phyloP scores from a whole-genome alignment of 2,888 invertebrate genomes.

The Scotopteryx bipunctaria region DNA sequence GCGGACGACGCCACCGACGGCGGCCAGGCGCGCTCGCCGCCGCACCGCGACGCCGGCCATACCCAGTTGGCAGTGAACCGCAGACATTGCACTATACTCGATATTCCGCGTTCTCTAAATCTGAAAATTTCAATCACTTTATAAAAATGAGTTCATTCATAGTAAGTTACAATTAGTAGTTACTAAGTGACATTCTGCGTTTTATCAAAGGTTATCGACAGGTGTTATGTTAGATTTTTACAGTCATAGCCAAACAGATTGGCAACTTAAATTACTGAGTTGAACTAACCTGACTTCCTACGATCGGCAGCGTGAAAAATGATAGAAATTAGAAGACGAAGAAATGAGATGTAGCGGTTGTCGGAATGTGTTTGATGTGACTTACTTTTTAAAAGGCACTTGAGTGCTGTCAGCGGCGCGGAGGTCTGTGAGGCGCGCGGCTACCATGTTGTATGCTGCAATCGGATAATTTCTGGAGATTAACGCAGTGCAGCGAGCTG shows the following conservation, averaged over 20 bases:
- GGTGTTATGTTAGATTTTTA: too few species aligned
- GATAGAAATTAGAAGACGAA: conserved; percentile 3
- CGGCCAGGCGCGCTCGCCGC: conserved; percentile 47
- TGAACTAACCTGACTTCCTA: neutral
- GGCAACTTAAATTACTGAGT: too few species aligned
- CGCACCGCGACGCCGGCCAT: conserved; percentile 89
- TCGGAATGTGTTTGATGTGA: conserved; percentile 44
- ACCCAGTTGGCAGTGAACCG: conserved; percentile 86
- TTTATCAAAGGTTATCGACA: too few species aligned
- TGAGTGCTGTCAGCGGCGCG: conserved; percentile 97
- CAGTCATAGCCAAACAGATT: too few species aligned
- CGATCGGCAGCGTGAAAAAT: conserved; percentile 11
- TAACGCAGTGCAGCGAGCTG: conserved; percentile 69
- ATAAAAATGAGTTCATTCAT: too few species aligned
- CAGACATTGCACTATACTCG: conserved; percentile 91
- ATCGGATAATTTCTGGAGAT: conserved; percentile 87
- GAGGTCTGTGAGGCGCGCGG: conserved; percentile 97
- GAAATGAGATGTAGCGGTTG: neutral
- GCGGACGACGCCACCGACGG: conserved; percentile 57
- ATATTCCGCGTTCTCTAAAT: conserved; percentile 97
- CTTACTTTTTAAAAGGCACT: conserved; percentile 99
- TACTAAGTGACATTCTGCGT: too few species aligned
- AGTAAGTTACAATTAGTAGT: too few species aligned
- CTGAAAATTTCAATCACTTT: conserved; percentile 77
- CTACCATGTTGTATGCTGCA: conserved; percentile 99